phyloP scores from a whole-genome alignment of 1,140 invertebrate species.

The Euglossa dilemma region DNA sequence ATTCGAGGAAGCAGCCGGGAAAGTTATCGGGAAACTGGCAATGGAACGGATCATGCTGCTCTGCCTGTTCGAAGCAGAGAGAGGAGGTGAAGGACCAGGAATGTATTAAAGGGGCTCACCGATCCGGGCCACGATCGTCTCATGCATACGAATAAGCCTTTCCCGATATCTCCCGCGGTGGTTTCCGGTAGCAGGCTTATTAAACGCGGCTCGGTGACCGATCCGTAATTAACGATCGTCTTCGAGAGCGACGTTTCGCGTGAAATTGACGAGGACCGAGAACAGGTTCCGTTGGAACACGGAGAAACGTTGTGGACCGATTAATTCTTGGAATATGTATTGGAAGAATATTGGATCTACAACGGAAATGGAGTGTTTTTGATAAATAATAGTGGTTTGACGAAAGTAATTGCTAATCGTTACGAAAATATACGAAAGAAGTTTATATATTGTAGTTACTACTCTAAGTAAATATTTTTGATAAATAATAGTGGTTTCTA shows the following conservation, averaged over 20 bases:
- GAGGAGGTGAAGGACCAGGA: constrained; percentile 36
- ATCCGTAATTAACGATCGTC: constrained; percentile 33
- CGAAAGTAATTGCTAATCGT: too few relatives aligned
- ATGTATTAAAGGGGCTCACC: constrained; percentile 64
- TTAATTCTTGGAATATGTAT: too few relatives aligned
- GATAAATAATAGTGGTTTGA: too few relatives aligned
- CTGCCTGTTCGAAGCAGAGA: too few relatives aligned
- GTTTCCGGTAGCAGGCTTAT: constrained; percentile 45
- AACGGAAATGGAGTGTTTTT: too few relatives aligned
- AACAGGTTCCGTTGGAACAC: too few relatives aligned
- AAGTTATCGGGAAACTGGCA: constrained; percentile 47
- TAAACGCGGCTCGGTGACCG: constrained; percentile 42
- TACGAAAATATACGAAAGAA: too few relatives aligned
- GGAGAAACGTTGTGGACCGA: too few relatives aligned
- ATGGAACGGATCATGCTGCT: constrained; percentile 35
- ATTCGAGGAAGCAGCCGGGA: constrained; percentile 47
- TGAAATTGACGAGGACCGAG: background rate
- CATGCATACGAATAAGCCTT: constrained; percentile 62
- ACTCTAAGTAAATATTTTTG: too few relatives aligned
- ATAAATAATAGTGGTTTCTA: too few relatives aligned
- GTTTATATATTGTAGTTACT: too few relatives aligned
- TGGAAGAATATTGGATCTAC: too few relatives aligned
- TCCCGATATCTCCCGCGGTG: constrained; percentile 11
- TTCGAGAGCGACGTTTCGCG: background rate
- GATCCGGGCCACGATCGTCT: constrained; percentile 38